These are phyloP conservation scores for Euzophera pinguis DNA, from an alignment of 2,888 invertebrate species.

Conservation along the genomic window DNA sequence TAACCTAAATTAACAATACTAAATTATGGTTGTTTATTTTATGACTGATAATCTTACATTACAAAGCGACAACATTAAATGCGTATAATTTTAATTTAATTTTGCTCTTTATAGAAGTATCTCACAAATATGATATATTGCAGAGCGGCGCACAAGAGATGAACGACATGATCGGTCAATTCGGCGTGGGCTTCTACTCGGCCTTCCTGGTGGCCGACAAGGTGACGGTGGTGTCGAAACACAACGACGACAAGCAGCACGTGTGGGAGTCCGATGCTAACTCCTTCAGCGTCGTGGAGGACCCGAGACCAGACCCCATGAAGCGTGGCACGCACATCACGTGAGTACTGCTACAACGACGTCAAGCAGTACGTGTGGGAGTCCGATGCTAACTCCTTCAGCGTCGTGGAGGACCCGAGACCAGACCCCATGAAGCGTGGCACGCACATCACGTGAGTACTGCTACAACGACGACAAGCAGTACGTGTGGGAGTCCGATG, in stretches of 20 bases:
- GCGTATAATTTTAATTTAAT: too few relatives aligned
- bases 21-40: too few relatives aligned
- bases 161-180: slow-evolving; percentile 99
- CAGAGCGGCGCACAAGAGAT: slow-evolving; percentile 83
- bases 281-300: slow-evolving; percentile 93
- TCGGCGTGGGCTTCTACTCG: slow-evolving; percentile 99
- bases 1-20: too few relatives aligned
- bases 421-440: slow-evolving; percentile 95
- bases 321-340: slow-evolving; percentile 93
- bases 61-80: too few relatives aligned
- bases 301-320: slow-evolving; percentile 96
- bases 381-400: slow-evolving; percentile 95
- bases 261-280: slow-evolving; percentile 99
- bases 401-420: slow-evolving; percentile 95
- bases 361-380: slow-evolving; percentile 99
- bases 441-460: slow-evolving; percentile 85
- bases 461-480: slow-evolving; percentile 92
- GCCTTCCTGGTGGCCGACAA: slow-evolving; percentile 98
- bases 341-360: slow-evolving; percentile 84
- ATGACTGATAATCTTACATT: too few relatives aligned
- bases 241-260: slow-evolving; percentile 95
- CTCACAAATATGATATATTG: too few relatives aligned
- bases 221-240: slow-evolving; percentile 97
- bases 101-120: too few relatives aligned
- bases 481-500: slow-evolving; percentile 99